Conservation (phyloP, 2,888 invertebrate genomes). For the Ormyrus rosae region DNA sequence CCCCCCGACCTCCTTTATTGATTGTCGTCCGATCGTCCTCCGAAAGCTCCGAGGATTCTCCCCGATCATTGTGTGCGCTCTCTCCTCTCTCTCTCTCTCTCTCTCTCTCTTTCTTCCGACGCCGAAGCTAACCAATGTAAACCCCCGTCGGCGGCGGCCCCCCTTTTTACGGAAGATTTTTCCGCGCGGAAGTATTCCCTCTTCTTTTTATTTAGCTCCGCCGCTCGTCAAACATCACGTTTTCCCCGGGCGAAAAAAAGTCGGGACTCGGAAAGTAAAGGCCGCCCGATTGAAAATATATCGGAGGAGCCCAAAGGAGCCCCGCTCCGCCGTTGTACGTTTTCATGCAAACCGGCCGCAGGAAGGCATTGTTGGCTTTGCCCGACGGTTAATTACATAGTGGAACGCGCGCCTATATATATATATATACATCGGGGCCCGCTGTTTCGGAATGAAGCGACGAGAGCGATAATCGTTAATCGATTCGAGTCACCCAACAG, state of each 20-base stretch:
- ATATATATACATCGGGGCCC: not conserved
- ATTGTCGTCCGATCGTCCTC: constrained; percentile 24
- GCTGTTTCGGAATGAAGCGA: constrained; percentile 1
- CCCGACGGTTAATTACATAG: constrained; percentile 25
- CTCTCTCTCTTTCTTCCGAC: not conserved
- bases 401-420: not conserved
- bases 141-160: not conserved
- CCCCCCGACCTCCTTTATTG: constrained; percentile 9
- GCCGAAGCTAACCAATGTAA: not conserved
- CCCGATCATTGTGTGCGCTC: not conserved
- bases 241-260: no score
- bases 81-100: constrained; percentile 15
- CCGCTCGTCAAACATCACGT: no score
- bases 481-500: constrained; percentile 45
- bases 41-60: not conserved
- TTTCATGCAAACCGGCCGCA: not conserved
- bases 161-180: no score
- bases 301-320: not conserved
- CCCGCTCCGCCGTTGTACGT: not conserved
- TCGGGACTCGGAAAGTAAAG: no score
- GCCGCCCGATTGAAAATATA: no score
- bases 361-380: constrained; percentile 17
- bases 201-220: no score
- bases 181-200: no score
- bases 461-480: constrained; percentile 42